Conservation (phyloP, 1,140 invertebrate species). For the Dinoponera quadriceps region DNA sequence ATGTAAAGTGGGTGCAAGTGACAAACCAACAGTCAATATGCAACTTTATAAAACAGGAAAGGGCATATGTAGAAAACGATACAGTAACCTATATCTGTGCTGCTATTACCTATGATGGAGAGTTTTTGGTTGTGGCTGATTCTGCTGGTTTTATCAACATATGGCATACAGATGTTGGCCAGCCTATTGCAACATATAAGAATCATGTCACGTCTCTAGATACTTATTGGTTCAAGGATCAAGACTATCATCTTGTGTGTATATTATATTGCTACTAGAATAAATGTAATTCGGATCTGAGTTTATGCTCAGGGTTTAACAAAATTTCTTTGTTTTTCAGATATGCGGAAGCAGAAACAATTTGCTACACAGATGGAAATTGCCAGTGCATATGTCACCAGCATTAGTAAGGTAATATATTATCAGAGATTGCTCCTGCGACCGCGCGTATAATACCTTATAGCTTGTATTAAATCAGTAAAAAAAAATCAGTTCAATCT, state of each 20-base stretch:
- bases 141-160: constrained; percentile 79
- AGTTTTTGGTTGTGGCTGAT: constrained; percentile 80
- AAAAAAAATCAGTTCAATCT: too few species aligned
- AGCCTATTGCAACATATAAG: constrained; percentile 77
- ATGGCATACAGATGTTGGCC: constrained; percentile 68
- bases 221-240: constrained; percentile 78
- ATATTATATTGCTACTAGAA: constrained; percentile 31
- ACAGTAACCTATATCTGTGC: constrained; percentile 75
- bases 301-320: constrained; percentile 21
- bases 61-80: constrained; percentile 68
- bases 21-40: constrained; percentile 69
- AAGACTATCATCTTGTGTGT: constrained; percentile 79
- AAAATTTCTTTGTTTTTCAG: constrained; percentile 65
- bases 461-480: not conserved
- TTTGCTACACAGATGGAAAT: constrained; percentile 79
- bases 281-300: constrained; percentile 27
- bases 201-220: constrained; percentile 79
- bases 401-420: constrained; percentile 69
- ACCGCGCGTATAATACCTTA: not conserved
- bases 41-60: constrained; percentile 72
- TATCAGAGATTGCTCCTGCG: constrained; percentile 13
- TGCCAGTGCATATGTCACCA: constrained; percentile 73
- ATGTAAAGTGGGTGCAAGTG: constrained; percentile 75
- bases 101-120: constrained; percentile 81
- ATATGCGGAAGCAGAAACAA: constrained; percentile 80